These are phyloP conservation scores for Penelope pileata DNA, from an alignment of 2,113 vertebrate genomes.

Conservation along the genomic window DNA sequence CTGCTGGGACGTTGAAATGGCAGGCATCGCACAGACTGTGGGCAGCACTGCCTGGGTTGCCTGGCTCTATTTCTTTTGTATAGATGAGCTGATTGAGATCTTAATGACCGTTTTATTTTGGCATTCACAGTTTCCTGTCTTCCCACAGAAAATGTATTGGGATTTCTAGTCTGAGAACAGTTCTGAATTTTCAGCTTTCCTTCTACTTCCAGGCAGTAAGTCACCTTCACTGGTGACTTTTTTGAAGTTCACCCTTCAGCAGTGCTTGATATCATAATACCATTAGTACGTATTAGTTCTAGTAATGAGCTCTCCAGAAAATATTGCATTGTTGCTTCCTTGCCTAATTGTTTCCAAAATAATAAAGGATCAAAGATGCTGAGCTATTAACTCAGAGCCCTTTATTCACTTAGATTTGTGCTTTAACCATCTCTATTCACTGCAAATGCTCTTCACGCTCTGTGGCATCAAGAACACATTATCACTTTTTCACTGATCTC, in stretches of 20 bases:
- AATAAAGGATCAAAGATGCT: background rate
- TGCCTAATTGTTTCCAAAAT: background rate
- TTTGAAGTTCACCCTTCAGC: conserved; percentile 9
- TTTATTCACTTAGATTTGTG: background rate
- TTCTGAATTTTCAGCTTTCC: conserved; percentile 7
- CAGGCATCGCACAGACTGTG: background rate
- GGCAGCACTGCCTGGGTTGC: background rate
- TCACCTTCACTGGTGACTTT: background rate
- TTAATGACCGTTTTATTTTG: background rate
- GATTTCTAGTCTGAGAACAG: background rate
- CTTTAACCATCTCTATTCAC: background rate
- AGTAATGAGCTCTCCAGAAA: conserved; percentile 51
- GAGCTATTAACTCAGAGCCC: background rate
- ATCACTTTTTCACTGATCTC: conserved; percentile 16
- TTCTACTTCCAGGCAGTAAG: background rate
- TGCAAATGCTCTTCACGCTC: conserved; percentile 25
- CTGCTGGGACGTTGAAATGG: background rate
- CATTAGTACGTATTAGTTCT: background rate
- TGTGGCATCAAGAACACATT: conserved; percentile 33
- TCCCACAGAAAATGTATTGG: background rate
- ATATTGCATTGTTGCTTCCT: background rate
- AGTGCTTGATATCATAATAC: background rate
- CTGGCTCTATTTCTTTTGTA: background rate
- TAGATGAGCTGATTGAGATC: background rate
- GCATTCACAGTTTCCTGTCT: background rate